These are phyloP conservation scores for Gulo gulo DNA, from an alignment of 2,113 vertebrate species.

Conservation along the genomic window DNA sequence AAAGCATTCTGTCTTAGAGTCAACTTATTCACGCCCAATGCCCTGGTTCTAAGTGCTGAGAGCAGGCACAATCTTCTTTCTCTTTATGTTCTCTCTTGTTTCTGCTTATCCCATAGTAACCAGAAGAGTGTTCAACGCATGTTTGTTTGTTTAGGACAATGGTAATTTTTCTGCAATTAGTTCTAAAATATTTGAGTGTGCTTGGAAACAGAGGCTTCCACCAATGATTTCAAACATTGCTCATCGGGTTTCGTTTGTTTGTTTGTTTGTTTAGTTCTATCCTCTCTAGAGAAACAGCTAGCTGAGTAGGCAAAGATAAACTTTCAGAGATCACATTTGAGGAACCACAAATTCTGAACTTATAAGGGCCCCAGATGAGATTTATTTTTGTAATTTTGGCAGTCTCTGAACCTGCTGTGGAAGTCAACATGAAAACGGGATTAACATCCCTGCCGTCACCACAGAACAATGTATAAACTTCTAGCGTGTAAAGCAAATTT, in stretches of 20 bases:
- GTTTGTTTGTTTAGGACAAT: background rate
- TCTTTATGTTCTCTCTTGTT: background rate
- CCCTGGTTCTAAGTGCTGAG: background rate
- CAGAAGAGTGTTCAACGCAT: background rate
- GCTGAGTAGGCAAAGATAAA: background rate
- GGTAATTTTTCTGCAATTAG: background rate
- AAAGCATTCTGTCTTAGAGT: background rate
- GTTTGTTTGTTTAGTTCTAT: background rate
- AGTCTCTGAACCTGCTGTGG: background rate
- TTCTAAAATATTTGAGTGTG: constrained; percentile 20
- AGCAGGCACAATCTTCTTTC: background rate
- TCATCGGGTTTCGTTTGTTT: background rate
- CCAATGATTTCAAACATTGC: background rate
- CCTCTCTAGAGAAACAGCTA: background rate
- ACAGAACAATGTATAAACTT: background rate
- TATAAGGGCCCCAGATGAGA: background rate
- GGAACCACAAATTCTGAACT: constrained; percentile 42
- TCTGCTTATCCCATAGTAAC: background rate
- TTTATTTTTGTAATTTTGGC: background rate
- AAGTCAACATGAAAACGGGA: background rate
- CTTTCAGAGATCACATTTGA: background rate
- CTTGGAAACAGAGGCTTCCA: constrained; percentile 12
- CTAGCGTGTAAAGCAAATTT: background rate
- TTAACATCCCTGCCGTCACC: background rate
- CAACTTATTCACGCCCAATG: background rate